These are phyloP conservation scores for Aptenodytes forsteri DNA, from an alignment of 2,113 vertebrate genomes.

Conservation along the genomic window DNA sequence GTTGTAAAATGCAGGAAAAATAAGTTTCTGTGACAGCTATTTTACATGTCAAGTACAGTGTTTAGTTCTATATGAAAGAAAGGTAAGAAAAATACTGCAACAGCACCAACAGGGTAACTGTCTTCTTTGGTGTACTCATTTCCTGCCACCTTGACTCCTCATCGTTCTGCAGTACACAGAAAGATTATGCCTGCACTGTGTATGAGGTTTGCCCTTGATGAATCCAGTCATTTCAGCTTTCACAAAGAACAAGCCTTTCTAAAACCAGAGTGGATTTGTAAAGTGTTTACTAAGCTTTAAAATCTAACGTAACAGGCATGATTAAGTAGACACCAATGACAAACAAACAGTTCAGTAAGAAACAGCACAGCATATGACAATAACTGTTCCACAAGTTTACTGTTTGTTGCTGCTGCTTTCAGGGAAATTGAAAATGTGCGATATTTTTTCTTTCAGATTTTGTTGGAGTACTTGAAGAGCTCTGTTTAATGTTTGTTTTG, in stretches of 20 bases:
- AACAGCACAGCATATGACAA: not conserved
- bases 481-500: not conserved
- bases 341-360: not conserved
- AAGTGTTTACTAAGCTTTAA: slow-evolving; percentile 36
- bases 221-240: slow-evolving; percentile 26
- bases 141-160: not conserved
- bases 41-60: not conserved
- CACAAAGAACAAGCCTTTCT: slow-evolving; percentile 9
- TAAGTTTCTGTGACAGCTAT: not conserved
- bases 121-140: not conserved
- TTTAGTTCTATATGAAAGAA: not conserved
- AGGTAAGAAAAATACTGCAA: not conserved
- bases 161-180: not conserved
- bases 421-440: not conserved
- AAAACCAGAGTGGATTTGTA: slow-evolving; percentile 43
- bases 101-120: not conserved
- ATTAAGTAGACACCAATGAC: slow-evolving; percentile 36
- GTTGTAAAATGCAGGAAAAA: not conserved
- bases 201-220: not conserved
- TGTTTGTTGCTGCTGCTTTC: not conserved
- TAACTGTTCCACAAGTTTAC: not conserved
- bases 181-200: not conserved
- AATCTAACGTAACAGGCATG: slow-evolving; percentile 18
- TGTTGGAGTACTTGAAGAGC: not conserved
- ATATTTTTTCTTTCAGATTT: not conserved